These are phyloP conservation scores for Columbina picui DNA, from an alignment of 2,113 vertebrate genomes.

Conservation along the genomic window DNA sequence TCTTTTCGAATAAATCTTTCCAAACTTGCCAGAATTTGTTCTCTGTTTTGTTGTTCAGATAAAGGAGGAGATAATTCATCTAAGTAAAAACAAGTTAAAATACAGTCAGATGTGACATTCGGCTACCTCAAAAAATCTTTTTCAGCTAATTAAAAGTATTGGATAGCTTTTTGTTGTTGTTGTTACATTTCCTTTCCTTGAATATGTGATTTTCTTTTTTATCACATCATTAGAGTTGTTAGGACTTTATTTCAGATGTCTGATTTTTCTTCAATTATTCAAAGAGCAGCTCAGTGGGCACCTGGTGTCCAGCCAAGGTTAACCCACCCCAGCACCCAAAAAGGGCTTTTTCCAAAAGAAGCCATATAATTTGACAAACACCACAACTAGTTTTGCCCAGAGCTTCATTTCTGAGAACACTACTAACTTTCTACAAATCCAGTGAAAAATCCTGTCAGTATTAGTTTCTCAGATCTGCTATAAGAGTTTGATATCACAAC, in stretches of 20 bases:
- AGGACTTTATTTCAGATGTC: neutral
- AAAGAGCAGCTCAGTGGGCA: neutral
- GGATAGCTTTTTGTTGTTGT: neutral
- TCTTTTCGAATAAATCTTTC: conserved; percentile 97
- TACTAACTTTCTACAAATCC: neutral
- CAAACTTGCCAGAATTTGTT: conserved; percentile 91
- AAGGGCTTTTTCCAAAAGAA: neutral
- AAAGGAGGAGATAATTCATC: conserved; percentile 90
- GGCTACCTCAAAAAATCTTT: neutral
- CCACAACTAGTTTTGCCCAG: neutral
- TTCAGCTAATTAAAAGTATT: neutral
- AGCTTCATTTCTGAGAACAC: neutral
- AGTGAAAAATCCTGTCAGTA: neutral
- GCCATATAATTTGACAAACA: neutral
- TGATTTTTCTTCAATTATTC: neutral
- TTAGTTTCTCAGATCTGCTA: neutral
- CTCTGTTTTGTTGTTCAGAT: conserved; percentile 92
- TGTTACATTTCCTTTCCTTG: neutral
- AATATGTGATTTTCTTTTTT: neutral
- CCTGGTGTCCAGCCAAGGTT: neutral
- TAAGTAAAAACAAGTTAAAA: conserved; percentile 64
- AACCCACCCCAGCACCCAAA: neutral
- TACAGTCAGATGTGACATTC: neutral
- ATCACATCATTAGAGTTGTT: neutral
- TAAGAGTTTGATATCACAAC: neutral